A percentile compares a stretch with the other conserved stretches of the same genome.
These are phyloP conservation scores for Drosophila orena DNA, from an alignment of 1,140 invertebrate species.

Conservation along the genomic window DNA sequence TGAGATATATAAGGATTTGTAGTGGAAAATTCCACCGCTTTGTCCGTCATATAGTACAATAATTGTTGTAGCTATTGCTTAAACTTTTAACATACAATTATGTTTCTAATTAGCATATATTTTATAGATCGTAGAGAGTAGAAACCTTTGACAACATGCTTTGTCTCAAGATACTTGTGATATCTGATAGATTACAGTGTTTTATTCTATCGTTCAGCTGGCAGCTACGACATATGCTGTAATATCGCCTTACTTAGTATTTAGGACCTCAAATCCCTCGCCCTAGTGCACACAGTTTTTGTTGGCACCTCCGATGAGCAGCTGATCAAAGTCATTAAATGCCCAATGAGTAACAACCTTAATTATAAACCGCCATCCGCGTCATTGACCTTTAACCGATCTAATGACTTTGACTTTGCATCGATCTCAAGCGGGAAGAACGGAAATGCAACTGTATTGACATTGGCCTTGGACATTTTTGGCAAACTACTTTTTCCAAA, in stretches of 20 bases:
- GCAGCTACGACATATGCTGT: too few species aligned
- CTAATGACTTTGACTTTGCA: conserved; percentile 65
- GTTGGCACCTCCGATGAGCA: conserved; percentile 32
- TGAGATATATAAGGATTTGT: too few species aligned
- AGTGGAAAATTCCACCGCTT: too few species aligned
- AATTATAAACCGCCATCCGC: conserved; percentile 43
- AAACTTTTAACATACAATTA: too few species aligned
- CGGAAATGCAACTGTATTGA: conserved; percentile 74
- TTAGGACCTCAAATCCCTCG: not conserved
- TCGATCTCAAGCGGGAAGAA: conserved; percentile 31
- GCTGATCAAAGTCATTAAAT: conserved; percentile 40
- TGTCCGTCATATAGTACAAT: too few species aligned
- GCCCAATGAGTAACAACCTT: conserved; percentile 68
- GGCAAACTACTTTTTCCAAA: conserved; percentile 69
- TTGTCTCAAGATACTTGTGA: too few species aligned
- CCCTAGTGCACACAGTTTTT: conserved; percentile 3
- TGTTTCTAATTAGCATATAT: too few species aligned
- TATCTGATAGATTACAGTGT: too few species aligned
- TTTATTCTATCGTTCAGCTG: too few species aligned
- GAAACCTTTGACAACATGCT: too few species aligned
- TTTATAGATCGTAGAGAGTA: too few species aligned
- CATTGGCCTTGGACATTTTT: conserved; percentile 78
- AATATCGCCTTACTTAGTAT: not conserved
- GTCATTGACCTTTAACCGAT: conserved; percentile 74
- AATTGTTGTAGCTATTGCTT: too few species aligned